Evolutionary conservation across 2,797 vertebrate species (phyloP), one percentile per base, ranked within the genome.

Genomic region (Protosalanx chinensis): DNA sequence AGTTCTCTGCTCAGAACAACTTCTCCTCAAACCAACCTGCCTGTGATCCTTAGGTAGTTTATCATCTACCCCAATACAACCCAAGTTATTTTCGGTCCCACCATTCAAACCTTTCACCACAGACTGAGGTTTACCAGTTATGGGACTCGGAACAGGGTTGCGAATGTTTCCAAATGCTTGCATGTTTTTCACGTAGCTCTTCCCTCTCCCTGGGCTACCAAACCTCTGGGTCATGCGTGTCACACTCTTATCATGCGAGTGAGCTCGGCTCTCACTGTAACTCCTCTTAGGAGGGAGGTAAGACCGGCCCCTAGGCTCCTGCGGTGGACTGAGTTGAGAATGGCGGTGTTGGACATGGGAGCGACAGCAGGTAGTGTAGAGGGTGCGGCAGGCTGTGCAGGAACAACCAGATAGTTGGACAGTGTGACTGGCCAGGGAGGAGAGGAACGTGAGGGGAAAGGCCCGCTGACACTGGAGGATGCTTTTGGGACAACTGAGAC

Each of bases 401-500:
- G 79, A 76, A 5, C 87, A 86, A 53, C 82, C 46, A 0, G 86
- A 80, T 6, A 87, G 85, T 53, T 84, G 78, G 27, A 79, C 65
- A 0, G 86, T 79, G 71, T 88, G 86, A n/a, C 82, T 81, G 37
- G 84, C 81, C 70, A 90, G 66, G 3, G 88, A 88, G 13, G 91
- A 90, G 2, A 93, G 86, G 67, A 93, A 82, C 1, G 85, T 85
- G 64, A 92, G 80, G 20, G 91, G 89, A 72, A 93, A 93, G 75
- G 90, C 87, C 49, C 91, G 90, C 82, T 91, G 92, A 77, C 92
- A 92, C 72, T 93, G 92, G 0, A 92, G 87, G 81, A 93, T 92
- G 68, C 90, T 89, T 78, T 92, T 93, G 0, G 93, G 92, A 20
- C 89, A 81, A 76, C 92, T 93, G 77, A 93, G 91, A 46, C 88